phyloP scores from a whole-genome alignment of 2,888 invertebrate species.

The Hypercompe scribonia region DNA sequence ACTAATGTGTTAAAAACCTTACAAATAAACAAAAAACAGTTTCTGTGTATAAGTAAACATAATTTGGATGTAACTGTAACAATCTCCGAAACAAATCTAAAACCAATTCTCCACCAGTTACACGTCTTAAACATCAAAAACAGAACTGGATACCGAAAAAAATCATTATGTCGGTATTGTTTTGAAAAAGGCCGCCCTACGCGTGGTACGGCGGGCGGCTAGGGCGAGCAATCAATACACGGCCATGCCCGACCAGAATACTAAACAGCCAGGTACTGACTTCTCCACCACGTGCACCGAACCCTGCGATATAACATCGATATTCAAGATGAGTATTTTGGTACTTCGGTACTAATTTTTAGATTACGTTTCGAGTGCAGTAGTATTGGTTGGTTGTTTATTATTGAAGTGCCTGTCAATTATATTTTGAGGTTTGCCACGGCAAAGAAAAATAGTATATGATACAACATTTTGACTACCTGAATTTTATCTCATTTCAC shows the following conservation, averaged over 20 bases:
- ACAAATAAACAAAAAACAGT: not conserved
- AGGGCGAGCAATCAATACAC: conserved; percentile 89
- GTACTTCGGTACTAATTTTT: conserved; percentile 53
- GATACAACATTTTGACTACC: no score
- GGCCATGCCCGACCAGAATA: conserved; percentile 87
- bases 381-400: conserved; percentile 12
- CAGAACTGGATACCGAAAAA: conserved; percentile 52
- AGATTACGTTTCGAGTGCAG: conserved; percentile 41
- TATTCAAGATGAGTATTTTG: conserved; percentile 46
- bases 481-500: no score
- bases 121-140: conserved; percentile 55
- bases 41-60: not conserved
- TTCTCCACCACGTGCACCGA: conserved; percentile 51
- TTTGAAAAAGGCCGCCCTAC: conserved; percentile 80
- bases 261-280: conserved; percentile 79
- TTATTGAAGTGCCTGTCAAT: not conserved
- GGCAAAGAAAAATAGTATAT: not conserved
- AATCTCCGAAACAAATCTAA: conserved; percentile 37
- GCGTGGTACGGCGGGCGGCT: conserved; percentile 61
- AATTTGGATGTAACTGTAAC: conserved; percentile 7
- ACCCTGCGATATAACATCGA: conserved; percentile 46
- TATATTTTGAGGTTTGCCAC: not conserved
- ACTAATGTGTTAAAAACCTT: not conserved
- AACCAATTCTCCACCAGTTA: conserved; percentile 31
- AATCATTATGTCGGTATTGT: conserved; percentile 71